A percentile compares a stretch with the other conserved stretches of the same genome.
phyloP scores from a whole-genome alignment of 2,797 vertebrate species.

The Florisuga fusca region DNA sequence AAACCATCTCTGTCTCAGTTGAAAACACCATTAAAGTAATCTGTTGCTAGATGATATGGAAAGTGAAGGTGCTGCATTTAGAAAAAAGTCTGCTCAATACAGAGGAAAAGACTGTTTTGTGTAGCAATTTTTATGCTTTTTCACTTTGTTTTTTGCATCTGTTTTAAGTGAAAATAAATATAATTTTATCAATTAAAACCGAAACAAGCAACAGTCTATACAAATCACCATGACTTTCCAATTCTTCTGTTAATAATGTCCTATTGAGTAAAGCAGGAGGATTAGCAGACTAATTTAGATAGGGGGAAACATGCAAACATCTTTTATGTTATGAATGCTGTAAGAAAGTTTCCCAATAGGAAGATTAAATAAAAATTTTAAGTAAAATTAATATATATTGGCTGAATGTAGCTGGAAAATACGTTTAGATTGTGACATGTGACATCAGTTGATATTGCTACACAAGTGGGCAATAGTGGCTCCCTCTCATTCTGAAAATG shows the following conservation, averaged over 20 bases:
- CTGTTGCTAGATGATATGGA: not conserved
- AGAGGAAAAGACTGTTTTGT: not conserved
- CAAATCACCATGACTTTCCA: not conserved
- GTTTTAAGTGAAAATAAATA: not conserved
- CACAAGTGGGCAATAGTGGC: not conserved
- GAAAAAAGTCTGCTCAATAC: not conserved
- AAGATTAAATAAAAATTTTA: not conserved
- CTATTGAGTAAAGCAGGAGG: not conserved
- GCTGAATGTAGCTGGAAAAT: not conserved
- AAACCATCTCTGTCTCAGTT: slow-evolving; percentile 1
- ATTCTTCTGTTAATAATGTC: not conserved
- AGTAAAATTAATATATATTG: not conserved
- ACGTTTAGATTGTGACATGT: not conserved
- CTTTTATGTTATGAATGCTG: not conserved
- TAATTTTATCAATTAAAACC: not conserved
- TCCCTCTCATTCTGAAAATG: not conserved
- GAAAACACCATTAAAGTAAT: slow-evolving; percentile 3
- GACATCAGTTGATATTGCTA: not conserved
- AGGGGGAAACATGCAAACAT: not conserved
- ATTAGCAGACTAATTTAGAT: not conserved
- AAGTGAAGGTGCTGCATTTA: not conserved
- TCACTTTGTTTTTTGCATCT: not conserved
- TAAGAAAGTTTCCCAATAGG: not conserved
- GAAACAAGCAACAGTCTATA: not conserved
- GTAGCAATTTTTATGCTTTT: not conserved